These are phyloP conservation scores for Chelonoidis abingdonii DNA, from an alignment of 2,113 vertebrate genomes.

Conservation along the genomic window DNA sequence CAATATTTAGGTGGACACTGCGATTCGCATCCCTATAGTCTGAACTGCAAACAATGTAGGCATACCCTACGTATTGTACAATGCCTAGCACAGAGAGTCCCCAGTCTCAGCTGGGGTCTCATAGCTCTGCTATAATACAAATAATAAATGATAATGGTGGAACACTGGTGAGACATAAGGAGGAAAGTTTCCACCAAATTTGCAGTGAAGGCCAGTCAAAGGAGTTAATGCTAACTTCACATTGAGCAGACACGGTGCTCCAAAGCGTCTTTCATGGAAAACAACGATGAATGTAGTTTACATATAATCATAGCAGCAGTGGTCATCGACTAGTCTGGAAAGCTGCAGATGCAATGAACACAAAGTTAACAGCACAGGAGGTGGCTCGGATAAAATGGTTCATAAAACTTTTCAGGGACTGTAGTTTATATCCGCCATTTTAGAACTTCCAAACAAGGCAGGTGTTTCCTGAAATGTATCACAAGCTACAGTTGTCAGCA, in stretches of 20 bases:
- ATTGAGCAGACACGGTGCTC: slow-evolving; percentile 17
- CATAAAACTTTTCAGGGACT: neutral
- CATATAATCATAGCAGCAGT: slow-evolving; percentile 32
- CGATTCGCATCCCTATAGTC: no score
- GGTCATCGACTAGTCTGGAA: slow-evolving; percentile 5
- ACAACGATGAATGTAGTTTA: slow-evolving; percentile 28
- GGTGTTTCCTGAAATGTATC: neutral
- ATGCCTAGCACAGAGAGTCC: neutral
- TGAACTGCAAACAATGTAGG: no score
- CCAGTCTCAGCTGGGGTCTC: no score
- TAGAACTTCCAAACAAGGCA: neutral
- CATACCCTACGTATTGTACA: neutral
- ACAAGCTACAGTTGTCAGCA: neutral
- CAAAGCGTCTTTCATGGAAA: neutral
- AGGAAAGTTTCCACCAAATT: neutral
- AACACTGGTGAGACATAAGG: slow-evolving; percentile 32
- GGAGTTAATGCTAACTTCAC: neutral
- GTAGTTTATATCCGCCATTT: neutral
- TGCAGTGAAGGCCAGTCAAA: neutral
- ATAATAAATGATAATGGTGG: neutral
- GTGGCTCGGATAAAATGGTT: neutral
- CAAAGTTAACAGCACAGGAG: neutral
- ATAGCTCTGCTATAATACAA: neutral
- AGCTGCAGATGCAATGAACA: neutral
- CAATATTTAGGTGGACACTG: neutral